Evolutionary conservation across 2,797 vertebrate genomes (phyloP), one percentile per base, ranked within the genome.

Genomic region (Ctenochaetus hawaiiensis): DNA sequence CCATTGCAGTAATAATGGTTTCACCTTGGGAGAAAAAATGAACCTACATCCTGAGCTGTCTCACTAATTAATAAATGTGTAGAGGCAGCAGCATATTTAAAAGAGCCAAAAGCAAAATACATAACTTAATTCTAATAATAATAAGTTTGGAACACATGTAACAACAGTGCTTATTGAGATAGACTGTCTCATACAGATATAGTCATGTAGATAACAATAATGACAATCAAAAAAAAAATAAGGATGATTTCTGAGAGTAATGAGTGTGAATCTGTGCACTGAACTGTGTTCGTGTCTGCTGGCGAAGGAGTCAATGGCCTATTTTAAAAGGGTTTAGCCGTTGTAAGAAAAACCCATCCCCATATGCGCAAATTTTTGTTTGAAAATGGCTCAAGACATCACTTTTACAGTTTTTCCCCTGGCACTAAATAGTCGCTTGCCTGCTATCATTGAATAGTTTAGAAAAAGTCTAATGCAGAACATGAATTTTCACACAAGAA

Each of bases 401-500:
- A 2, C 14, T 13, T 53, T 78, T 34, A 62, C 22, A 68, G 39
- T 48, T 58, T 22, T 53, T 78, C 23, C 52, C 16, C 49, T 18
- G 30, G 6, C 20, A 22, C 56, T 62, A 51, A 37, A 71, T 58
- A 77, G 16, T 26, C n/a, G 20, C 61, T 51, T 48, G 20, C n/a
- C 1, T 47, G 22, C 63, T 72, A 41, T 71, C 51, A 52, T 43
- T 70, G 20, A 60, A n/a, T 70, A 59, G 34, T 63, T 17, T n/a
- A 64, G 51, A 53, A 79, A 54, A 39, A 57, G n/a, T 53, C 45
- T 45, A 26, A 70, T 60, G 64, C 56, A 67, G 58, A 77, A 48
- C 66, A 61, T 68, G 51, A 72, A 37, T 68, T 76, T 37, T 39
- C 69, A 41, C 23, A 39, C 13, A 6, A 62, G 44, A 39, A 70